phyloP scores from a whole-genome alignment of 2,113 vertebrate species.

The Prinia subflava region DNA sequence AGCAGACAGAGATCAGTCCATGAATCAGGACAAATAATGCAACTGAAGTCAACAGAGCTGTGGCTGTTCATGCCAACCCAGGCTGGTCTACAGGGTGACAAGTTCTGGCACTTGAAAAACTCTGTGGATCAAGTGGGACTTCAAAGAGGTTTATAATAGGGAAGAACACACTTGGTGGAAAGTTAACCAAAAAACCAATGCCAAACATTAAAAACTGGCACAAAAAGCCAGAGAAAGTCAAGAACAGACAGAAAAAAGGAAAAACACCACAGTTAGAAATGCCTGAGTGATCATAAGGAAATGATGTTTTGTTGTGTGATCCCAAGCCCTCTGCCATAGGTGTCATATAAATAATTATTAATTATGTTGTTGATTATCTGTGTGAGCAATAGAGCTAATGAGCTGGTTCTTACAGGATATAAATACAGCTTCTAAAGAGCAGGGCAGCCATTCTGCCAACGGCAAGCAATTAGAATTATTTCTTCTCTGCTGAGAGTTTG shows the following conservation, averaged over 20 bases:
- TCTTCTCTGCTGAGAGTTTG: conserved; percentile 44
- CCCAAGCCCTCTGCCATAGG: conserved; percentile 11
- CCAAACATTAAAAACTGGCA: background rate
- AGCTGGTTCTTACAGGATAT: conserved; percentile 45
- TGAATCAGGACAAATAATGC: background rate
- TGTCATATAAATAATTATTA: conserved; percentile 63
- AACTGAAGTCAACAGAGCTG: background rate
- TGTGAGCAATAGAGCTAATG: conserved; percentile 58
- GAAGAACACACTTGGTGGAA: background rate
- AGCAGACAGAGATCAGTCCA: background rate
- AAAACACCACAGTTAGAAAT: background rate
- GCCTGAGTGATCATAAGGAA: conserved; percentile 13
- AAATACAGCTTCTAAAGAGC: conserved; percentile 54
- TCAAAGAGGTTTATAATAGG: background rate
- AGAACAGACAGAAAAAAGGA: background rate
- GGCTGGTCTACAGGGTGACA: background rate
- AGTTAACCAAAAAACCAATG: background rate
- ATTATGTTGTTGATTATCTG: conserved; percentile 61
- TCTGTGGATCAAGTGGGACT: background rate
- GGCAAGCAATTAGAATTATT: conserved; percentile 58
- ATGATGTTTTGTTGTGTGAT: conserved; percentile 10
- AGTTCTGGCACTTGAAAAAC: background rate
- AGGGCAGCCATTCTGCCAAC: conserved; percentile 48
- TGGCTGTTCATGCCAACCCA: background rate
- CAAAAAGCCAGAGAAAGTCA: background rate